Conservation (phyloP, 2,797 vertebrate genomes). For the Huso huso region DNA sequence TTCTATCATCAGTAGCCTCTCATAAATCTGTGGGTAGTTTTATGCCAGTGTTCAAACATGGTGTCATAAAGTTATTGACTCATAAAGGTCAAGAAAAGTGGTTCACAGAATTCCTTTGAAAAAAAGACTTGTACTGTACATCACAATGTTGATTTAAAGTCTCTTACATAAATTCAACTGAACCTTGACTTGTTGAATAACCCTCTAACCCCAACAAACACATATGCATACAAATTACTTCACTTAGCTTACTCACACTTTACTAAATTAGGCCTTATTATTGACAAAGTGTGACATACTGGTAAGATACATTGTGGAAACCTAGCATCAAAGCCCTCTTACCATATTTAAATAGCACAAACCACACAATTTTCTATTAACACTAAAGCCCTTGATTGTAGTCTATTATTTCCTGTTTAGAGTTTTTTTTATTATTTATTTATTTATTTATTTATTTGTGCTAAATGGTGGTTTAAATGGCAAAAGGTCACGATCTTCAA, state of each 20-base stretch:
- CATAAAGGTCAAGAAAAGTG: too few species aligned
- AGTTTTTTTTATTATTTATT: constrained; percentile 11
- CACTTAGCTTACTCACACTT: neutral
- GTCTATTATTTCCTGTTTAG: constrained; percentile 35
- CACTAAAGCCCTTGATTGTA: constrained; percentile 30
- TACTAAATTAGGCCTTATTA: too few species aligned
- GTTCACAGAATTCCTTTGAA: too few species aligned
- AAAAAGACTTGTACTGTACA: too few species aligned
- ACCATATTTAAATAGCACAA: constrained; percentile 22
- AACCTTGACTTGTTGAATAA: neutral
- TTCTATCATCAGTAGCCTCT: too few species aligned
- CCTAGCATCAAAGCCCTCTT: too few species aligned
- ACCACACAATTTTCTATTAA: constrained; percentile 24
- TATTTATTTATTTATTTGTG: neutral
- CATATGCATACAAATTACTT: neutral
- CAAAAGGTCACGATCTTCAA: constrained; percentile 3
- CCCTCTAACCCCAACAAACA: neutral
- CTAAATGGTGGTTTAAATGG: neutral
- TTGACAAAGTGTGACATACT: too few species aligned
- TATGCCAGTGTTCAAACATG: too few species aligned
- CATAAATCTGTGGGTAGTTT: too few species aligned
- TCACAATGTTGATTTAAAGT: too few species aligned
- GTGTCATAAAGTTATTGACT: too few species aligned
- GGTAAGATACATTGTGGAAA: too few species aligned
- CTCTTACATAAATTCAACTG: constrained; percentile 3